These are phyloP conservation scores for Salvelinus alpinus DNA, from an alignment of 2,113 vertebrate genomes.

Conservation along the genomic window DNA sequence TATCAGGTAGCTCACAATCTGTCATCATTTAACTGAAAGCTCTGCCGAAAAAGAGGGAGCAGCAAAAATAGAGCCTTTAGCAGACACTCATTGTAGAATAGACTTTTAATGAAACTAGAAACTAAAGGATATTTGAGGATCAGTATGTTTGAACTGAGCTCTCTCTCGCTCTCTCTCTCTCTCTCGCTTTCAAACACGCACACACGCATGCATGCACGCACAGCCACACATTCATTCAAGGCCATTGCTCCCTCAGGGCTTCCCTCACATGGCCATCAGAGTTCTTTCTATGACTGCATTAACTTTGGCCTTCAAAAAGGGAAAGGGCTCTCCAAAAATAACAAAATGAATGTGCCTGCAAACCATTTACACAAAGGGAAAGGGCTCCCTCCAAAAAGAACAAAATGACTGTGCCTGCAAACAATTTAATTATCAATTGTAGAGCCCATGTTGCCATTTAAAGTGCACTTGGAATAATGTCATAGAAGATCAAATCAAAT, in stretches of 20 bases:
- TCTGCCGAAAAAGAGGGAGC: slow-evolving; percentile 51
- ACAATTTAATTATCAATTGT: slow-evolving; percentile 54
- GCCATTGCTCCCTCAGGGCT: slow-evolving; percentile 59
- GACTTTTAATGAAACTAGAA: slow-evolving; percentile 64
- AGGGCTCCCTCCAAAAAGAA: slow-evolving; percentile 51
- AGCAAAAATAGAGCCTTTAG: slow-evolving; percentile 69
- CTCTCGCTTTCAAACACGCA: slow-evolving; percentile 5
- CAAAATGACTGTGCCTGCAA: too few relatives aligned
- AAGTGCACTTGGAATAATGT: slow-evolving; percentile 56
- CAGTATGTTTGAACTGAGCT: slow-evolving; percentile 62
- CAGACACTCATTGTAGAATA: slow-evolving; percentile 59
- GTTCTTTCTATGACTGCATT: slow-evolving; percentile 67
- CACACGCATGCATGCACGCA: slow-evolving; percentile 9
- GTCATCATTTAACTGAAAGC: slow-evolving; percentile 73
- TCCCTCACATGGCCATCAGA: slow-evolving; percentile 66
- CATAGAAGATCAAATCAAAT: too few relatives aligned
- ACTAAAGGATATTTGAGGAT: slow-evolving; percentile 73
- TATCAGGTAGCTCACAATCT: slow-evolving; percentile 79
- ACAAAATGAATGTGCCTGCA: too few relatives aligned
- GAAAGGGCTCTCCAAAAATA: slow-evolving; percentile 49
- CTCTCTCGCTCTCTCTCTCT: slow-evolving; percentile 24
- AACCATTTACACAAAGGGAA: slow-evolving; percentile 43
- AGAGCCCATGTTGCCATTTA: slow-evolving; percentile 61
- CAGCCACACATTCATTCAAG: slow-evolving; percentile 67
- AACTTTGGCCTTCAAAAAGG: slow-evolving; percentile 71